phyloP scores from a whole-genome alignment of 2,113 vertebrate genomes.

The Casuarius casuarius region DNA sequence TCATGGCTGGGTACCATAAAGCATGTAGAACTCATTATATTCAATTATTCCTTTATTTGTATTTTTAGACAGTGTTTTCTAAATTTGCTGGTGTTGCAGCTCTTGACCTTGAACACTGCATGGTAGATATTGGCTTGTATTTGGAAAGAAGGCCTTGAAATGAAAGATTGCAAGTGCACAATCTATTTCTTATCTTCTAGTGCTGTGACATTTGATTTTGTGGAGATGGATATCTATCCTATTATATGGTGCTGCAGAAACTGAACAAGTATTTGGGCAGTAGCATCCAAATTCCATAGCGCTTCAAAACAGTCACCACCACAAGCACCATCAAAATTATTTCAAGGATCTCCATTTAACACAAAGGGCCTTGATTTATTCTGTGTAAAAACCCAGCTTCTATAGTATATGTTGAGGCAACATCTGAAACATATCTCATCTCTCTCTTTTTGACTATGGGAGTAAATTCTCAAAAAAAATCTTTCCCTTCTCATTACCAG shows the following conservation, averaged over 20 bases:
- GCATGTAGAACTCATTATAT: not conserved
- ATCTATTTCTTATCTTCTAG: not conserved
- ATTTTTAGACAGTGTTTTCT: not conserved
- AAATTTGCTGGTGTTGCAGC: not conserved
- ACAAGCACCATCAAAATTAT: not conserved
- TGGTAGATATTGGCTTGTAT: not conserved
- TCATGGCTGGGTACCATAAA: not conserved
- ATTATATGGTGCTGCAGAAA: not conserved
- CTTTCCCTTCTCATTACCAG: not conserved
- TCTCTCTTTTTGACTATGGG: not conserved
- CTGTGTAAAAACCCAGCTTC: not conserved
- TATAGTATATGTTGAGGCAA: not conserved
- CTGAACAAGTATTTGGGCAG: not conserved
- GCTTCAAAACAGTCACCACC: not conserved
- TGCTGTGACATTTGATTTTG: not conserved
- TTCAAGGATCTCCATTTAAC: not conserved
- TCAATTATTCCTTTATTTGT: not conserved
- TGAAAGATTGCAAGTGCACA: not conserved
- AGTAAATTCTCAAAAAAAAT: slow-evolving; percentile 10
- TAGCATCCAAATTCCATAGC: not conserved
- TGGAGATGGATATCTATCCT: not conserved
- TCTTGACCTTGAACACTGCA: not conserved
- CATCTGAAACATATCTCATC: not conserved
- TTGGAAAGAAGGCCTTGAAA: not conserved
- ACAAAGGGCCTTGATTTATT: not conserved